phyloP scores from a whole-genome alignment of 2,888 invertebrate genomes.

The Brachypterus glaber region DNA sequence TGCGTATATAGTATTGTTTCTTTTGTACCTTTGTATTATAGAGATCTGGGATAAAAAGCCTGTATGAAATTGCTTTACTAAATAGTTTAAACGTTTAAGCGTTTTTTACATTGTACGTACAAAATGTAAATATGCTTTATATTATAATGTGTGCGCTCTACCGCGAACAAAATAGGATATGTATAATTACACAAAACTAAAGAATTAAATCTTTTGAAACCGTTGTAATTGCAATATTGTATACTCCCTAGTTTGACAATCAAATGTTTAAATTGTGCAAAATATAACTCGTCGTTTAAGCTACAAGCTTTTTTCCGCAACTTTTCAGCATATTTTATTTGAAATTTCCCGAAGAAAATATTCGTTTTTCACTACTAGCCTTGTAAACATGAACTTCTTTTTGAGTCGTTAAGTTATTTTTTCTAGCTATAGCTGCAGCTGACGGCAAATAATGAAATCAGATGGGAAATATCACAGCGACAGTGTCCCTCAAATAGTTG shows the following conservation, averaged over 20 bases:
- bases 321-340: no score
- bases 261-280: background rate
- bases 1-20: constrained; percentile 8
- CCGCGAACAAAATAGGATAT: constrained; percentile 14
- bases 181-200: constrained; percentile 13
- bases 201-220: constrained; percentile 12
- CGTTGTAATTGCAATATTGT: constrained; percentile 8
- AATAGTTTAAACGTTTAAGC: constrained; percentile 12
- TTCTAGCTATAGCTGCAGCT: no score
- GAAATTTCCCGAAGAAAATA: no score
- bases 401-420: no score
- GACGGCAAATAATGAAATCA: no score
- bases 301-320: background rate
- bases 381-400: no score
- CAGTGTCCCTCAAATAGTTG: no score
- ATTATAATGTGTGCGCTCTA: constrained; percentile 15
- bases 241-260: constrained; percentile 7
- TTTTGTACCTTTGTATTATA: constrained; percentile 7
- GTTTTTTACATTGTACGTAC: constrained; percentile 12
- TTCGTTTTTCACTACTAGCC: no score
- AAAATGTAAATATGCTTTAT: constrained; percentile 16
- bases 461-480: no score
- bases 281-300: no score
- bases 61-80: constrained; percentile 11
- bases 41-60: constrained; percentile 11